A percentile compares a stretch with the other conserved stretches of the same genome.
Conservation (phyloP, 2,113 vertebrate species). For the Callocephalon fimbriatum region DNA sequence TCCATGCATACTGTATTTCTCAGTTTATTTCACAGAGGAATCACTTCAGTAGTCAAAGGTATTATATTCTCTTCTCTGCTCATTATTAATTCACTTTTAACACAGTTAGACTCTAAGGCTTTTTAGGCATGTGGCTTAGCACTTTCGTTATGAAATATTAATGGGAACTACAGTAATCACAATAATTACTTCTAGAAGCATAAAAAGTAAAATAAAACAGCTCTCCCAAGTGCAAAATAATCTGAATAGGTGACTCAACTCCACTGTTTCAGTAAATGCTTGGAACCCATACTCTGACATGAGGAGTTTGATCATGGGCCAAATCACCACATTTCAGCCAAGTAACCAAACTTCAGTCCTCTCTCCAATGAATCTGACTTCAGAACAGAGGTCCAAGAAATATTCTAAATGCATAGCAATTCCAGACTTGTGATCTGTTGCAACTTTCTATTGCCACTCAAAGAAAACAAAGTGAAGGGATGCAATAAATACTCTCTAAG, state of each 20-base stretch:
- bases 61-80: slow-evolving; percentile 9
- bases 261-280: background rate
- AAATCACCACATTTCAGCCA: background rate
- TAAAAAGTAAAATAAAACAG: slow-evolving; percentile 10
- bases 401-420: background rate
- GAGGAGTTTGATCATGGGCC: background rate
- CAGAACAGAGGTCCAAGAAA: background rate
- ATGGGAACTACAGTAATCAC: background rate
- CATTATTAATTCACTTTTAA: slow-evolving; percentile 24
- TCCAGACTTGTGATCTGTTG: background rate
- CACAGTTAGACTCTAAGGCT: background rate
- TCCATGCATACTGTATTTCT: background rate
- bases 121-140: background rate
- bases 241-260: background rate
- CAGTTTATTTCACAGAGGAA: slow-evolving; percentile 33
- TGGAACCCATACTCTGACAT: background rate
- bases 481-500: background rate
- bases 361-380: background rate
- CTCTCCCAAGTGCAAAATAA: background rate
- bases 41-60: slow-evolving; percentile 50
- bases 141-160: slow-evolving; percentile 8
- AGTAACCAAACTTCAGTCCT: background rate
- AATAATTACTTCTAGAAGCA: background rate
- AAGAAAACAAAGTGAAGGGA: background rate
- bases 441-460: background rate